Base-by-base conservation (phyloP, 2,797 vertebrate genomes). In the Leuciscus waleckii region DNA sequence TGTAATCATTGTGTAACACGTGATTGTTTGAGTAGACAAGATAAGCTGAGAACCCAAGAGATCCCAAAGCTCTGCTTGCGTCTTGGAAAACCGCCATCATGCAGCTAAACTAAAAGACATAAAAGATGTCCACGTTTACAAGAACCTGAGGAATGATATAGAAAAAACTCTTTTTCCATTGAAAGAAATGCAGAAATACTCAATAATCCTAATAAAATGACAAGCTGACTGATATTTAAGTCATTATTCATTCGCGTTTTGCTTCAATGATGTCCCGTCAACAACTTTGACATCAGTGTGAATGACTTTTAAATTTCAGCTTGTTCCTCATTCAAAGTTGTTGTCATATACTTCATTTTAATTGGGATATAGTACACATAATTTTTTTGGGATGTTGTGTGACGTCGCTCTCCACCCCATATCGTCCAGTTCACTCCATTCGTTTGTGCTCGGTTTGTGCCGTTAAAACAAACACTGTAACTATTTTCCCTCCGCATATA, bases 11-110 rank as follows among this genome's bases (percentile, higher is more conserved):
- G 77, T 76, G 39, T 68, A 76, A 84, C 16, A 21, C 29, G n/a
- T 84, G 41, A 83, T 56, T 79, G 46, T 56, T 46, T 54, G 46
- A 39, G 41, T 10, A 69, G 69, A 70, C 32, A 54, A 54, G 85
- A 82, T 58, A 77, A 61, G 26, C 41, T 19, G 63, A 68, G 39
- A 32, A 14, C 61, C 61, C 61, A 29, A 63, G 61, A 78, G 35
- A 16, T 71, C 46, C 21, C 54, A 39, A 32, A 41, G 37, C 23
- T 54, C 49, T 46, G 29, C 39, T 26, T 49, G 23, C 10, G 32
- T 85, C 39, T 68, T 68, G 26, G 4, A 4, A 43, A 54, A 82
- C 21, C 41, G 3, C 2, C 49, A 32, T 5, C 7, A 10, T 19
- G 19, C 26, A 29, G 68, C 8, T 41, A 46, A 29, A 21, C n/a